These are phyloP conservation scores for Parazoanthus darwini DNA, from an alignment of 92 coral and sea anemone genomes.

Conservation along the genomic window DNA sequence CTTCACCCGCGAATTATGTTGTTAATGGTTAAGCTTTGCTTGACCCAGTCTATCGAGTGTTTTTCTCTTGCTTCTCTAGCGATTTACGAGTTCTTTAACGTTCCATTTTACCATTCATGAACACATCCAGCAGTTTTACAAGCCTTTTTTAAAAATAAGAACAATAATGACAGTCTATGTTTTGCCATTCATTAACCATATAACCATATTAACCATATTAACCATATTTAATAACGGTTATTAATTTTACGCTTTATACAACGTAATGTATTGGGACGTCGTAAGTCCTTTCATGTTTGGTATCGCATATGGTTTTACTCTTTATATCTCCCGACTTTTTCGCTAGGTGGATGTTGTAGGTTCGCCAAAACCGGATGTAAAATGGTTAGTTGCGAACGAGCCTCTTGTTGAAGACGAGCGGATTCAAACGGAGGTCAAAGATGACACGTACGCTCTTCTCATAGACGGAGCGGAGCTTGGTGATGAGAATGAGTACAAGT, in stretches of 20 bases:
- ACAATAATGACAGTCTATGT: neutral
- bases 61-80: neutral
- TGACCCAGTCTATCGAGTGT: neutral
- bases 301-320: neutral
- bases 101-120: no score
- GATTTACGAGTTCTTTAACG: neutral
- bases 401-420: constrained; percentile 72
- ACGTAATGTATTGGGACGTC: neutral
- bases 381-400: constrained; percentile 80
- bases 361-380: constrained; percentile 75
- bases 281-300: neutral
- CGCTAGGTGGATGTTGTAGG: constrained; percentile 58
- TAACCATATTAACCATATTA: no score
- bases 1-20: no score
- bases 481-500: constrained; percentile 87
- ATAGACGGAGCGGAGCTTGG: constrained; percentile 71
- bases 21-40: no score
- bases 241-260: no score
- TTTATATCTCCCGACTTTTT: neutral
- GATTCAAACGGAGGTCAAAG: constrained; percentile 55
- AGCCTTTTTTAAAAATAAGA: neutral
- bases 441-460: constrained; percentile 59
- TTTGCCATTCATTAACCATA: no score
- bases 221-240: no score
- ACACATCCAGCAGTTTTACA: neutral